A percentile compares a stretch with the other conserved stretches of the same genome.
Conservation (phyloP, 2,113 vertebrate species). For the Thunnus thynnus region DNA sequence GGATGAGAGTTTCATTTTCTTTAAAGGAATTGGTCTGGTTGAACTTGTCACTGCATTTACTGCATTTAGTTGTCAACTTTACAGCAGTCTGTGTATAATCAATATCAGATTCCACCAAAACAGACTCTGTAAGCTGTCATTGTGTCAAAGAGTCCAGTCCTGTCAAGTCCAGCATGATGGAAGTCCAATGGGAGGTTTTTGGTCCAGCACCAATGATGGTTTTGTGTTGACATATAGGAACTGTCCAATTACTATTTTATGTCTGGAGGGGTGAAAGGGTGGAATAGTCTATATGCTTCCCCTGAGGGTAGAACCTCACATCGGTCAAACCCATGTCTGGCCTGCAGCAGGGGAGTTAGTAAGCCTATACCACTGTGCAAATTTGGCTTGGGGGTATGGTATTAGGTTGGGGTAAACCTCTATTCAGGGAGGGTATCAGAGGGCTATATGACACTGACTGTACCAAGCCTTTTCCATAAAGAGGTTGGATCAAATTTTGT, state of each 20-base stretch:
- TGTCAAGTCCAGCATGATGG: constrained; percentile 53
- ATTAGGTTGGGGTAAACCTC: constrained; percentile 22
- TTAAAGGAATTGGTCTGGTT: constrained; percentile 35
- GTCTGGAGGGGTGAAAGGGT: constrained; percentile 36
- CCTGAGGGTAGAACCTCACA: constrained; percentile 53
- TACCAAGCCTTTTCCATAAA: constrained; percentile 32
- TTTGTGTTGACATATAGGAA: constrained; percentile 42
- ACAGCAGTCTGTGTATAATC: constrained; percentile 31
- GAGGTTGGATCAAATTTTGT: constrained; percentile 9
- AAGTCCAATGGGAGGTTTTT: constrained; percentile 60
- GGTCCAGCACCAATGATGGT: constrained; percentile 59
- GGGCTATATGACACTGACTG: constrained; percentile 15
- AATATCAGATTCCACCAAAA: constrained; percentile 30
- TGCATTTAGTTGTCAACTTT: constrained; percentile 30
- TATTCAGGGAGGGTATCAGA: constrained; percentile 1
- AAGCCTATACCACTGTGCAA: constrained; percentile 57
- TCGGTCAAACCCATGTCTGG: constrained; percentile 53
- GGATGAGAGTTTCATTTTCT: constrained; percentile 1
- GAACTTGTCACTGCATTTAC: constrained; percentile 18
- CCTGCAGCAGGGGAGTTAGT: constrained; percentile 54
- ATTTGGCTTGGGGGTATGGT: constrained; percentile 21
- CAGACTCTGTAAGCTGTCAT: constrained; percentile 35
- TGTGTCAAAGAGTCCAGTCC: constrained; percentile 47
- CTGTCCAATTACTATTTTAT: constrained; percentile 38
- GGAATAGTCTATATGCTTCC: constrained; percentile 61